Base-by-base conservation (phyloP, 2,888 invertebrate species). In the Noctua pronuba region DNA sequence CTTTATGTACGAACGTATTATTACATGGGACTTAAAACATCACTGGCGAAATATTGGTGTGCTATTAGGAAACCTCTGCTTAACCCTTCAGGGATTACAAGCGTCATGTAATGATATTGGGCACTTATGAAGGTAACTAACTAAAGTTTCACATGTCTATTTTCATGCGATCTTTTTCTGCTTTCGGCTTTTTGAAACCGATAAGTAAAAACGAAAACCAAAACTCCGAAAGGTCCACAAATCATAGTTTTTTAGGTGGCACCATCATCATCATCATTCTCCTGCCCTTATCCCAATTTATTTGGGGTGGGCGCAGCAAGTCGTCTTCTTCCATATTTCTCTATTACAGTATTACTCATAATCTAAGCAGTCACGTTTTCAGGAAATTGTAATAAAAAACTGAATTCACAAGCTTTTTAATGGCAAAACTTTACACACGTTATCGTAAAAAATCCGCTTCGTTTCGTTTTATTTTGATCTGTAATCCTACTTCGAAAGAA, bases 381-480 rank as follows among this genome's bases (percentile, higher is more conserved):
- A 10, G 10, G 18, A 49, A 41, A 60, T 38, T n/a, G 0, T 62
- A 44, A 35, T 52, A 35, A 62, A 62, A 77, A 35, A 35, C 68
- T 24, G 31, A 35, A 28, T 49, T 55, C 11, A 46, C 2, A 24
- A 28, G 46, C n/a, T 52, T 69, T 28, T 67, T 64, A 4, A 64
- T 44, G 7, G 21, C 35, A 65, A 44, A 69, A 52, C 44, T 81
- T 69, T 35, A 10, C 5, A 52, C 35, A 52, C 49, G 38, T 55
- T 58, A 24, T 52, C 44, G 24, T 68, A 49, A 69, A 83, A 81
- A 4, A 31, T 60, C 7, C 24, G 52, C 7, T 83, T 10, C 5
- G 16, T 55, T 73, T 46, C 31, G 49, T 60, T 73, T 69, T 44
- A 52, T 77, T 77, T 70, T 55, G 38, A 78, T 69, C 44, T 28